phyloP scores from a whole-genome alignment of 2,888 invertebrate genomes.

The Phengaris alcon region DNA sequence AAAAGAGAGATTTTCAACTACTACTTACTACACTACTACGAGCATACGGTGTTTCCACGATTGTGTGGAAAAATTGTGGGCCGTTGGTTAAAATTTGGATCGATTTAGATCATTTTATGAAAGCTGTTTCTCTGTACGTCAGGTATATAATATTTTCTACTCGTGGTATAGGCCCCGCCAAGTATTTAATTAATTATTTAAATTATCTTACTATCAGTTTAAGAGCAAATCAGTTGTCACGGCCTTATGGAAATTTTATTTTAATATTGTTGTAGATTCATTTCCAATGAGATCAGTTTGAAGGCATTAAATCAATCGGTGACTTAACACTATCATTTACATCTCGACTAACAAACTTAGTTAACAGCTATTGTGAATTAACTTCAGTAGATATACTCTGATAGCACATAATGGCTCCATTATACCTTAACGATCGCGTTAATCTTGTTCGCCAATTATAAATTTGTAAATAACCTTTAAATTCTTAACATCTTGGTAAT shows the following conservation, averaged over 20 bases:
- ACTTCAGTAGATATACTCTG: background rate
- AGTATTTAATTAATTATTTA: too few relatives aligned
- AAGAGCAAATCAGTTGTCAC: conserved; percentile 1
- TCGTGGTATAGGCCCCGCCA: too few relatives aligned
- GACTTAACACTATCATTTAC: conserved; percentile 27
- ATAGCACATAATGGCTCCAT: conserved; percentile 1
- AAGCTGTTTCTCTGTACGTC: too few relatives aligned
- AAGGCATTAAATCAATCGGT: conserved; percentile 41
- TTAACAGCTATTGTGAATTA: conserved; percentile 19
- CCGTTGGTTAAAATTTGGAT: too few relatives aligned
- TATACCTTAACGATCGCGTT: conserved; percentile 7
- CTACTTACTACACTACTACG: too few relatives aligned
- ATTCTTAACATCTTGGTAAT: background rate
- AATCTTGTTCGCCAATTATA: conserved; percentile 15
- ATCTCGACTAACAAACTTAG: conserved; percentile 23
- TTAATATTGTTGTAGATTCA: conserved; percentile 12
- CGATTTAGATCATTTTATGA: too few relatives aligned
- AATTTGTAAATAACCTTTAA: conserved; percentile 8
- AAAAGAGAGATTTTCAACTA: too few relatives aligned
- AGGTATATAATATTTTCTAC: too few relatives aligned
- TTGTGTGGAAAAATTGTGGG: too few relatives aligned
- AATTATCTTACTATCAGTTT: background rate
- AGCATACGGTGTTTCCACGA: too few relatives aligned
- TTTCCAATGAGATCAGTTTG: conserved; percentile 29
- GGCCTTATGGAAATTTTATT: conserved; percentile 4